Evolutionary conservation across 2,113 vertebrate species (phyloP).

Genomic region (Vimba vimba): DNA sequence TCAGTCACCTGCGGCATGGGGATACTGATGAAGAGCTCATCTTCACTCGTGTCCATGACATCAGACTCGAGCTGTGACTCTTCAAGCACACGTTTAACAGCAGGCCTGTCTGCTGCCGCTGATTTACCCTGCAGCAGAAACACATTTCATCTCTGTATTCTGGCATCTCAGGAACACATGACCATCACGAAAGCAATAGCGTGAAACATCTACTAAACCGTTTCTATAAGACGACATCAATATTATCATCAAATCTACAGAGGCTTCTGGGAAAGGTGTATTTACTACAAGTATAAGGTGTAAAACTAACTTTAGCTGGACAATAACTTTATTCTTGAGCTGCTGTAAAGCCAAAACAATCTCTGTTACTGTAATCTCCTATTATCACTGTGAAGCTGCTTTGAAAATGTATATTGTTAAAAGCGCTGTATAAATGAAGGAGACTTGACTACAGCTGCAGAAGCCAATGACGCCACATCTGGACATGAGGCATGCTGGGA

Average conservation of each 20-base stretch:
- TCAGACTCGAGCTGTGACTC: constrained; percentile 1
- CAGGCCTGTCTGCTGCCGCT: background rate
- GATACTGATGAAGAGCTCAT: constrained; percentile 58
- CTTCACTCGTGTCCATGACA: constrained; percentile 50
- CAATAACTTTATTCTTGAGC: too few species aligned
- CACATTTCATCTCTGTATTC: background rate
- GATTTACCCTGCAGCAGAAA: background rate
- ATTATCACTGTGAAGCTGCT: too few species aligned
- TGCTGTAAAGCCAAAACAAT: too few species aligned
- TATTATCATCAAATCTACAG: background rate
- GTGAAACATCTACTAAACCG: background rate
- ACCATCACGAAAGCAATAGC: background rate
- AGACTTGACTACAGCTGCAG: background rate
- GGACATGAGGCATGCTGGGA: background rate
- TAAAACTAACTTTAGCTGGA: too few species aligned
- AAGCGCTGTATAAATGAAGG: too few species aligned
- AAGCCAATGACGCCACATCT: constrained; percentile 4
- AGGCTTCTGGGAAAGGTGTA: background rate
- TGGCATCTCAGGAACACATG: background rate
- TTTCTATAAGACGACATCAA: background rate
- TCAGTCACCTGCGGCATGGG: constrained; percentile 61
- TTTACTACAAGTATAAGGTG: too few species aligned
- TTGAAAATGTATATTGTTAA: too few species aligned
- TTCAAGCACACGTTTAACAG: background rate
- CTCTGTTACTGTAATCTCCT: too few species aligned